Evolutionary conservation across 2,113 vertebrate species (phyloP).

Genomic region (Varanus salvator): DNA sequence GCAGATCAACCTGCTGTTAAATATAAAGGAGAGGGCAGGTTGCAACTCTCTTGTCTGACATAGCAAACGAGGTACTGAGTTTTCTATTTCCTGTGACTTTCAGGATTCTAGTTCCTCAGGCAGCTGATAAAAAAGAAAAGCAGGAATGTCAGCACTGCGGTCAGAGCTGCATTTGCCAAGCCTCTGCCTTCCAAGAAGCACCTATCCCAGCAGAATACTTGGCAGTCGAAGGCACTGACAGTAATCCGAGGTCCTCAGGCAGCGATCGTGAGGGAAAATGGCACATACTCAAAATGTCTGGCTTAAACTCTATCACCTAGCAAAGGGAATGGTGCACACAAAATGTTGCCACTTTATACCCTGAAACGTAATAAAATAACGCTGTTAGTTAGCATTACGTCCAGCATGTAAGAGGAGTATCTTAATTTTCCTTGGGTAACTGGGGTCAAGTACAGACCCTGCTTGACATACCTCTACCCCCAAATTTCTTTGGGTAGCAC

Average conservation of each 20-base stretch:
- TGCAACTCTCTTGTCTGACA: background rate
- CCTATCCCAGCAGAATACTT: background rate
- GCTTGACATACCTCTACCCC: background rate
- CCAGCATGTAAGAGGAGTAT: background rate
- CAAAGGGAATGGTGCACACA: background rate
- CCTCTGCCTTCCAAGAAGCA: background rate
- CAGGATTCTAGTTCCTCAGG: background rate
- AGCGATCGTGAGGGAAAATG: background rate
- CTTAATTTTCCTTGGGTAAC: background rate
- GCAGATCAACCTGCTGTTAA: background rate
- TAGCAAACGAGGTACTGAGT: background rate
- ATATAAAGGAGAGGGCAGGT: background rate
- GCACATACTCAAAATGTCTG: too few relatives aligned
- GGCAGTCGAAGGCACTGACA: background rate
- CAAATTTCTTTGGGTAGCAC: background rate
- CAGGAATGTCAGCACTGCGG: background rate
- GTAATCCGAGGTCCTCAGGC: background rate
- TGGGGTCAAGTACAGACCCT: background rate
- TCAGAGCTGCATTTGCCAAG: background rate
- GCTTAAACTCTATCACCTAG: background rate
- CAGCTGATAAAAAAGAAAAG: background rate
- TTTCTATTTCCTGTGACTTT: background rate
- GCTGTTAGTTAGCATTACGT: background rate
- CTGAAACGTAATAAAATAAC: background rate
- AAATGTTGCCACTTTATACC: too few relatives aligned